Conservation (phyloP, 2,797 vertebrate species). For the Catostomus latipinnis region DNA sequence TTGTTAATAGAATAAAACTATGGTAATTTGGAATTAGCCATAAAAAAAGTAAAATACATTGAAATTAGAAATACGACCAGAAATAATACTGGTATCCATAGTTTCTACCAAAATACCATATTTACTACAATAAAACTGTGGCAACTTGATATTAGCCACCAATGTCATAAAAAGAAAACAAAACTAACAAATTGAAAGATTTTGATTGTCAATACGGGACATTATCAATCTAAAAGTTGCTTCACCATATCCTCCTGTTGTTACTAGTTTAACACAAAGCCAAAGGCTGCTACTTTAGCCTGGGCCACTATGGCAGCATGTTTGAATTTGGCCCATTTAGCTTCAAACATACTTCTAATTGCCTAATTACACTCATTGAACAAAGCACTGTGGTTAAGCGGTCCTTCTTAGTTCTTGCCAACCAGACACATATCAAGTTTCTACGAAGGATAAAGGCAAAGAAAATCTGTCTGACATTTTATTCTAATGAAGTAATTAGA, state of each 20-base stretch:
- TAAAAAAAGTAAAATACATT: too few species aligned
- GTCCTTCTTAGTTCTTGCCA: constrained; percentile 44
- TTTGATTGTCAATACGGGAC: too few species aligned
- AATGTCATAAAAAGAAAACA: too few species aligned
- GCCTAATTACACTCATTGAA: constrained; percentile 26
- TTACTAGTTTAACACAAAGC: background rate
- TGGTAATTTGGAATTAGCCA: background rate
- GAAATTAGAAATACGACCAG: too few species aligned
- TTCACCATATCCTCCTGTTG: too few species aligned
- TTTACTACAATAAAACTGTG: too few species aligned
- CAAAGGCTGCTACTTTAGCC: background rate
- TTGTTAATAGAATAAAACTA: background rate
- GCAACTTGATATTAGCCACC: too few species aligned
- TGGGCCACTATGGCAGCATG: background rate
- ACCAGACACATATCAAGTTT: constrained; percentile 17
- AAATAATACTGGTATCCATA: too few species aligned
- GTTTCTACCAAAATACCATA: too few species aligned
- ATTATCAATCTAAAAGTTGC: too few species aligned
- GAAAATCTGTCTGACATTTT: constrained; percentile 30
- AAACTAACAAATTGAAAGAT: too few species aligned
- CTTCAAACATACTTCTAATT: constrained; percentile 8
- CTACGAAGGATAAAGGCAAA: constrained; percentile 2
- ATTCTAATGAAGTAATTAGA: constrained; percentile 48
- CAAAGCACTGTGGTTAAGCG: constrained; percentile 9
- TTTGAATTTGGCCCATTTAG: background rate